Evolutionary conservation across 2,113 vertebrate species (phyloP).

Genomic region (Morphnarchus princeps): DNA sequence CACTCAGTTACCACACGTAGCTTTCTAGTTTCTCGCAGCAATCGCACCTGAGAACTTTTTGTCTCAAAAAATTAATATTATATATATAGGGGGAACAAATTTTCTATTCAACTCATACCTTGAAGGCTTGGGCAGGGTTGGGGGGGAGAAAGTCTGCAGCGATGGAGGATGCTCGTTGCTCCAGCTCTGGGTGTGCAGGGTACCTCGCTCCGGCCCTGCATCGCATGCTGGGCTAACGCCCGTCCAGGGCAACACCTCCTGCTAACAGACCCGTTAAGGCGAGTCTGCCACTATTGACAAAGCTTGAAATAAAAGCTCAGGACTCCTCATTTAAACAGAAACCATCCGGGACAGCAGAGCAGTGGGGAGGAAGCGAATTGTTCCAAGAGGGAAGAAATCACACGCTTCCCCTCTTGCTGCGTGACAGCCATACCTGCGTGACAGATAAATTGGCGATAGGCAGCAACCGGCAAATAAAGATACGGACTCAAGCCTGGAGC

Average conservation of each 20-base stretch:
- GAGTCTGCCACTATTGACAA: neutral
- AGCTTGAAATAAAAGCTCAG: neutral
- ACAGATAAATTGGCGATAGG: rapidly evolving
- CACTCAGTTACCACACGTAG: neutral
- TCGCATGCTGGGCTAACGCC: rapidly evolving
- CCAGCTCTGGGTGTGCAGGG: neutral
- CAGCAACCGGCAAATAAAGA: neutral
- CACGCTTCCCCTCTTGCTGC: neutral
- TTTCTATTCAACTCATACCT: neutral
- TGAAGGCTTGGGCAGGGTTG: neutral
- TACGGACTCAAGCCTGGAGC: neutral
- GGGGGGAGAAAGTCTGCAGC: neutral
- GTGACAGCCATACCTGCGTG: neutral
- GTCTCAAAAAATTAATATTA: neutral
- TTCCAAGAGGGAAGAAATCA: neutral
- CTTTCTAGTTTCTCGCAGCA: neutral
- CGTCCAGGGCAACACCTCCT: too few species aligned
- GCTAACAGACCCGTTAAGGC: rapidly evolving
- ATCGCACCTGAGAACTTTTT: neutral
- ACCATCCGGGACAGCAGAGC: rapidly evolving
- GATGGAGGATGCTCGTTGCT: neutral
- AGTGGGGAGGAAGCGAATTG: rapidly evolving
- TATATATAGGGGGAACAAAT: neutral
- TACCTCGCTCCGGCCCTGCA: neutral
- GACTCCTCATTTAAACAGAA: neutral